phyloP scores from a whole-genome alignment of 1,140 invertebrate genomes.

The Colletes gigas region DNA sequence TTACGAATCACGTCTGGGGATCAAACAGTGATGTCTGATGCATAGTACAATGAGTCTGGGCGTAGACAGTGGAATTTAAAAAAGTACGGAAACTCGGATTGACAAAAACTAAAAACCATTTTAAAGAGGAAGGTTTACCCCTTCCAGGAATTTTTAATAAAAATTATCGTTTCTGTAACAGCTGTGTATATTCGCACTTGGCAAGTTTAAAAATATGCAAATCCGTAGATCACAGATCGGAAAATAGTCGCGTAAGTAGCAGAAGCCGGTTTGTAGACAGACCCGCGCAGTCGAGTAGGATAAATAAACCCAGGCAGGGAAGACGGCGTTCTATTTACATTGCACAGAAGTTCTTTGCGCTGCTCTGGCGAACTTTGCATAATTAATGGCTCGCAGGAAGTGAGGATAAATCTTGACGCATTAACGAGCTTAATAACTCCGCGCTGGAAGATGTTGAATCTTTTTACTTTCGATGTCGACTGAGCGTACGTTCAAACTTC shows the following conservation, averaged over 20 bases:
- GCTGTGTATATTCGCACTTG: too few relatives aligned
- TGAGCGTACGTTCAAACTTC: neutral
- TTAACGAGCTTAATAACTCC: conserved; percentile 14
- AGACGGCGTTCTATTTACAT: neutral
- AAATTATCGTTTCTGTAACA: neutral
- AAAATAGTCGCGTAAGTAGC: neutral
- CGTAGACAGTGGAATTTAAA: too few relatives aligned
- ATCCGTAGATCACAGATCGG: neutral
- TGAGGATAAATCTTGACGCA: neutral
- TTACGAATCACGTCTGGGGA: too few relatives aligned
- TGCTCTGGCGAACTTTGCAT: neutral
- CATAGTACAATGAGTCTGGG: too few relatives aligned
- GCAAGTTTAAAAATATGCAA: neutral
- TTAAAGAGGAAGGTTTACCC: too few relatives aligned
- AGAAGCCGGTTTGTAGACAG: neutral
- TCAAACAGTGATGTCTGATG: too few relatives aligned
- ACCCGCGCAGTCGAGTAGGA: neutral
- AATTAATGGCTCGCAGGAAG: neutral
- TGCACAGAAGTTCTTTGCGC: neutral
- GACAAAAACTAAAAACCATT: too few relatives aligned
- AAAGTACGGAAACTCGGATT: too few relatives aligned
- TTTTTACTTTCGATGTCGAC: neutral
- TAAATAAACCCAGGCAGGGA: neutral
- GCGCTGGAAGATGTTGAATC: neutral
- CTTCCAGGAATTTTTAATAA: too few relatives aligned